These are phyloP conservation scores for Agonopterix heracliana DNA, from an alignment of 2,888 invertebrate genomes.

Conservation along the genomic window DNA sequence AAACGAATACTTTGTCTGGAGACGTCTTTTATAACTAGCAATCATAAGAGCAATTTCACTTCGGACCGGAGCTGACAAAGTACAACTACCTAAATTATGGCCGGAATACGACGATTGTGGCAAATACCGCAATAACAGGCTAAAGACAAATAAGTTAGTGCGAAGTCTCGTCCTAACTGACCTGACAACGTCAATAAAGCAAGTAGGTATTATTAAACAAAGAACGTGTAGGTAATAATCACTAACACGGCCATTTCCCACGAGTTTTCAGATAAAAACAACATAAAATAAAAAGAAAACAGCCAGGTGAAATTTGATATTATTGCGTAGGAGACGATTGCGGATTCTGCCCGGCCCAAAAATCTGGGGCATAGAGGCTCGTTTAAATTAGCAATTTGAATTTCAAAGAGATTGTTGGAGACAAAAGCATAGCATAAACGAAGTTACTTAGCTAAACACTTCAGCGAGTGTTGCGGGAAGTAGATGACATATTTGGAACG, in stretches of 20 bases:
- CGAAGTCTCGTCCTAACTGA: no score
- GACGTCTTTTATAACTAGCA: background rate
- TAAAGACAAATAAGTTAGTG: background rate
- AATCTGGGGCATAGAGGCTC: constrained; percentile 7
- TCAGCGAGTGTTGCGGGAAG: no score
- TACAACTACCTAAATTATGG: no score
- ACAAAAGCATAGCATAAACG: background rate
- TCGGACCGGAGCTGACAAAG: no score
- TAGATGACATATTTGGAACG: no score
- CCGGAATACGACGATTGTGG: no score
- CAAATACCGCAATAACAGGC: no score
- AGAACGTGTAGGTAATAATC: background rate
- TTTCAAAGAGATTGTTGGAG: background rate
- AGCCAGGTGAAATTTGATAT: constrained; percentile 23
- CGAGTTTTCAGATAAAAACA: constrained; percentile 11
- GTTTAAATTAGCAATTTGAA: background rate
- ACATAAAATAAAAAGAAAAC: constrained; percentile 26
- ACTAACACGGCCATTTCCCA: background rate
- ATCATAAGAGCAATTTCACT: no score
- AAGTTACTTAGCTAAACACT: no score
- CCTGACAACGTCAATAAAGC: no score
- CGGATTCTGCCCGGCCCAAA: constrained; percentile 19
- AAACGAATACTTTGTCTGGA: background rate
- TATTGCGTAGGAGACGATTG: constrained; percentile 22
- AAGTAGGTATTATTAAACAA: no score